Conservation (phyloP, 2,888 invertebrate species). For the Mesopsocus fuscifrons region DNA sequence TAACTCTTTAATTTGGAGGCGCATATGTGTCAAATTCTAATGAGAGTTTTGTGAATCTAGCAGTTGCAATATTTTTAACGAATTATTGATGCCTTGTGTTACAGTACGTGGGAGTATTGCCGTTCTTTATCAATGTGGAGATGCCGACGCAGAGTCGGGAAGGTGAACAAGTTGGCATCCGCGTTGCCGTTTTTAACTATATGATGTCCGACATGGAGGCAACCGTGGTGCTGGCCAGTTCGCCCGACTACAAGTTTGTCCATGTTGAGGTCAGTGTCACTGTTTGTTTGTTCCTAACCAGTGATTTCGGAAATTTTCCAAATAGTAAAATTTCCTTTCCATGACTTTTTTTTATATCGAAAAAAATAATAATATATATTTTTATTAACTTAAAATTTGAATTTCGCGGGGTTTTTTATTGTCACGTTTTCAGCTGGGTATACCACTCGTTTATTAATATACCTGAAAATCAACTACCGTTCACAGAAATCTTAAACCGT, state of each 20-base stretch:
- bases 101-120: conserved; percentile 72
- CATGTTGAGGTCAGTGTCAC: conserved; percentile 80
- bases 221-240: conserved; percentile 67
- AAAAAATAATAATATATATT: conserved; percentile 5
- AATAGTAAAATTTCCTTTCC: no score
- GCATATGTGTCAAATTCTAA: no score
- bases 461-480: no score
- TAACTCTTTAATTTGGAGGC: no score
- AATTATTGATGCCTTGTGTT: conserved; percentile 14
- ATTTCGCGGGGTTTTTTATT: no score
- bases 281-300: no score
- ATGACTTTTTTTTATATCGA: no score
- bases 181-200: conserved; percentile 89
- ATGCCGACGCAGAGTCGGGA: conserved; percentile 67
- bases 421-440: no score
- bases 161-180: conserved; percentile 84
- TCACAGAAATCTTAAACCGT: no score
- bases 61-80: not conserved
- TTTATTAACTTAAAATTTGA: conserved; percentile 1
- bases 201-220: conserved; percentile 69
- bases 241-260: conserved; percentile 74
- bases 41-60: conserved; percentile 11
- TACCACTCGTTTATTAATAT: no score
- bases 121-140: conserved; percentile 90
- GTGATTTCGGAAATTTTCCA: no score